A percentile compares a stretch with the other conserved stretches of the same genome.
These are phyloP conservation scores for Macrostomum lignano DNA, from an alignment of 1,140 invertebrate genomes.

Conservation along the genomic window DNA sequence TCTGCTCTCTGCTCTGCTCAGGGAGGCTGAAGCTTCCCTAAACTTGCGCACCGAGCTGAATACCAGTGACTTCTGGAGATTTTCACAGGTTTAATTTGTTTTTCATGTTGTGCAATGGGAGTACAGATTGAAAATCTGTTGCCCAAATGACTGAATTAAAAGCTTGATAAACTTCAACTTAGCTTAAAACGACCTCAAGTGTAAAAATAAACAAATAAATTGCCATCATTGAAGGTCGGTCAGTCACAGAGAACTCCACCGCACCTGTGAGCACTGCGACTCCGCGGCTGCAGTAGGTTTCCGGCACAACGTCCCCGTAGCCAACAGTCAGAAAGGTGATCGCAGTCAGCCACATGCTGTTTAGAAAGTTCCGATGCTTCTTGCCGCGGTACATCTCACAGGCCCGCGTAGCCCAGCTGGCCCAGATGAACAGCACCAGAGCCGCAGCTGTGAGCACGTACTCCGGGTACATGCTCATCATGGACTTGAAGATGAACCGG, in stretches of 20 bases:
- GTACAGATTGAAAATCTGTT: no score
- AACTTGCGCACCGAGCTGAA: no score
- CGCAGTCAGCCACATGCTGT: slow-evolving; percentile 23
- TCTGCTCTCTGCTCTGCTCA: no score
- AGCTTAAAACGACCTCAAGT: no score
- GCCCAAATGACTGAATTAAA: no score
- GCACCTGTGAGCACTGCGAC: slow-evolving; percentile 23
- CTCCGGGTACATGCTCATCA: slow-evolving; percentile 22
- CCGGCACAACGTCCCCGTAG: slow-evolving; percentile 25
- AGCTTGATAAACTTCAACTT: no score
- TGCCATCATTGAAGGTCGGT: no score
- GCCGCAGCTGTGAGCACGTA: slow-evolving; percentile 19
- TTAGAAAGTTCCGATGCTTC: slow-evolving; percentile 14
- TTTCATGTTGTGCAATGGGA: no score
- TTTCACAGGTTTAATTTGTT: no score
- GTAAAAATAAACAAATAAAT: no score
- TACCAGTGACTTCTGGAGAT: no score
- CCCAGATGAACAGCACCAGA: slow-evolving; percentile 14
- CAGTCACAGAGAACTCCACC: slow-evolving; percentile 2
- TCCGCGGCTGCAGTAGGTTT: slow-evolving; percentile 20
- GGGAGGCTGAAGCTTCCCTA: no score
- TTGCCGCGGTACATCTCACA: slow-evolving; percentile 8
- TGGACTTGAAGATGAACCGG: slow-evolving; percentile 23
- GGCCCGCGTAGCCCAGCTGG: slow-evolving; percentile 17
- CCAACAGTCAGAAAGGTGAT: slow-evolving; percentile 24